These are phyloP conservation scores for Ganaspis brasiliensis DNA, from an alignment of 2,888 invertebrate genomes.

Conservation along the genomic window DNA sequence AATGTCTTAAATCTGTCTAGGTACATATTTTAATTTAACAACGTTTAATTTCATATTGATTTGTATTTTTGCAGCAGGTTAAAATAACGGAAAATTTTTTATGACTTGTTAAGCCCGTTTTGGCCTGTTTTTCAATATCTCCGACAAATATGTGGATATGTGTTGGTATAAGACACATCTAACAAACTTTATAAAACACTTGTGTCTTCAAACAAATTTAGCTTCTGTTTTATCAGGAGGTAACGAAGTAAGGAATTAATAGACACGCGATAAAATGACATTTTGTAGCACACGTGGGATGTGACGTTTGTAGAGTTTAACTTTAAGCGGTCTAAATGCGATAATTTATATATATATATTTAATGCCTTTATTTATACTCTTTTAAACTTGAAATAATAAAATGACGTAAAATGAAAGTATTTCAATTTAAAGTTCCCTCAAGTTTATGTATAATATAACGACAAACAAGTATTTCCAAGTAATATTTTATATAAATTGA, in stretches of 20 bases:
- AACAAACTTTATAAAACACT: not conserved
- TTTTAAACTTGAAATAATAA: not conserved
- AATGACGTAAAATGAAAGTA: not conserved
- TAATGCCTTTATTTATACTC: constrained; percentile 4
- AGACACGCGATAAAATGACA: not conserved
- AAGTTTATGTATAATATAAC: not conserved
- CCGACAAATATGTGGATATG: not conserved
- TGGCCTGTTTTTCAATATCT: not conserved
- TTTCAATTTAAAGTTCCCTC: not conserved
- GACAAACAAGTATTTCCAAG: too few species aligned
- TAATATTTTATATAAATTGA: too few species aligned
- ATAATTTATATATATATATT: not conserved
- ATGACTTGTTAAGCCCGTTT: not conserved
- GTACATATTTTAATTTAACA: not conserved
- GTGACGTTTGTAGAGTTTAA: not conserved
- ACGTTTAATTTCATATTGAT: not conserved
- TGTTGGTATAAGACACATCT: not conserved
- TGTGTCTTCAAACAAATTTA: not conserved
- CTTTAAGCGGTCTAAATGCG: too few species aligned
- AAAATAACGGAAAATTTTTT: not conserved
- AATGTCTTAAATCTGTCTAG: too few species aligned
- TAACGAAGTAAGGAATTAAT: not conserved
- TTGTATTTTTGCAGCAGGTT: not conserved
- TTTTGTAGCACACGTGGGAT: constrained; percentile 6
- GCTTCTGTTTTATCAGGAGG: not conserved